Evolutionary conservation across 2,113 vertebrate genomes (phyloP).

Genomic region (Oenanthe melanoleuca): DNA sequence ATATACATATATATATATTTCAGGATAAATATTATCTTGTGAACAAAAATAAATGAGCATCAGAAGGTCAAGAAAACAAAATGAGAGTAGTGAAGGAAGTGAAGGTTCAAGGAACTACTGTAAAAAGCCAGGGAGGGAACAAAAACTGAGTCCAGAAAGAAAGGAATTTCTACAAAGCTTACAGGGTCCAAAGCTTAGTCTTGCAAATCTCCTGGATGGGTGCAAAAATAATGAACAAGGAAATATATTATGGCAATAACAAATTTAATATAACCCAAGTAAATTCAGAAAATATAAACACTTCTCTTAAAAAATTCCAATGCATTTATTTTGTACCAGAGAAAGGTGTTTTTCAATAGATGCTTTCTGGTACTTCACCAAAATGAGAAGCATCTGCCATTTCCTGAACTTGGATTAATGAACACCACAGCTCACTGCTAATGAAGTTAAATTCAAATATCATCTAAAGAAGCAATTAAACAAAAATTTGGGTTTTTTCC

Average conservation of each 20-base stretch:
- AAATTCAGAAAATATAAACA: neutral
- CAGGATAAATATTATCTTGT: neutral
- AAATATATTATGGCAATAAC: neutral
- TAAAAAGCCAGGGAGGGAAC: neutral
- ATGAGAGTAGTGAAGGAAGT: neutral
- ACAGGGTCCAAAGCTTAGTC: neutral
- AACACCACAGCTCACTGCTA: neutral
- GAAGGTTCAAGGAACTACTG: neutral
- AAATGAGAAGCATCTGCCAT: neutral
- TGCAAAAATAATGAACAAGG: neutral
- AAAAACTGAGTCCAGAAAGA: neutral
- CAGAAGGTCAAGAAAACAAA: neutral
- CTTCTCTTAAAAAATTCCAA: neutral
- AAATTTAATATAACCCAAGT: neutral
- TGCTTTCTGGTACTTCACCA: neutral
- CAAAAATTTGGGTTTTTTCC: neutral
- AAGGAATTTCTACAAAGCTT: neutral
- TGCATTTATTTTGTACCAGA: neutral
- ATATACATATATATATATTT: neutral
- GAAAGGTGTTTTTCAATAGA: neutral
- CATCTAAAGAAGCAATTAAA: conserved; percentile 11
- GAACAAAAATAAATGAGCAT: neutral
- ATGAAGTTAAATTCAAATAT: conserved; percentile 31
- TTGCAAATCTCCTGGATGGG: neutral
- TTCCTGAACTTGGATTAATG: neutral